Base-by-base conservation (phyloP, 2,113 vertebrate genomes). In the Strigops habroptila region DNA sequence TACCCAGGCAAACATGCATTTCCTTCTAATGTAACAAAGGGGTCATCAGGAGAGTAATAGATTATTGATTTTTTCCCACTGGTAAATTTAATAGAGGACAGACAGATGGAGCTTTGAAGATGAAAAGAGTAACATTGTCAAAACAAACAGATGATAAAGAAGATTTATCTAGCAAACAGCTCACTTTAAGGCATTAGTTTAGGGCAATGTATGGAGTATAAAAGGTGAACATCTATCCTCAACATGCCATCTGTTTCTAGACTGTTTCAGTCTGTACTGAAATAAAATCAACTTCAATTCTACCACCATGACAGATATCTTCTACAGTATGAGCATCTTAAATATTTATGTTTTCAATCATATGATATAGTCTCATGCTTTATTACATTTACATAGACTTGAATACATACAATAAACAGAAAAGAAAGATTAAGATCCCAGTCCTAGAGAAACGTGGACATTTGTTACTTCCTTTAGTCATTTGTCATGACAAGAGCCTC, bases 151-250 rank as follows among this genome's bases (percentile, higher is more conserved):
- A 80, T 75, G 35, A 90, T 79, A 88, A 83, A 92, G 67, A 82
- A 85, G 73, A 92, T 95, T 84, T 92, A 93, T 95, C 51, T 59
- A 90, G 37, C 11, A 69, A 91, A 84, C 33, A 82, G 23, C 22
- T 95, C 59, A 68, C 22, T 93, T 65, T 44, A 73, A 55, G 51
- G 22, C 39, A 86, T 37, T 80, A 39, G 31, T 85, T 51, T 82
- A 75, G 79, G 75, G n/a, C 39, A 85, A 55, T 78, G 55, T 88
- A 5, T 73, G 52, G n/a, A 88, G 12, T 12, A 4, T 52, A 88
- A 94, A 88, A 94, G 65, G 86, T 77, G 64, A 80, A 51, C 18
- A 74, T 90, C 46, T 84, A 63, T 81, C 30, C 65, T 70, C 48
- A 81, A 51, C 49, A 30, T 35, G 18, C 16, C 28, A 68, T 37